Evolutionary conservation across 2,113 vertebrate genomes (phyloP).

Genomic region (Sturnira hondurensis): DNA sequence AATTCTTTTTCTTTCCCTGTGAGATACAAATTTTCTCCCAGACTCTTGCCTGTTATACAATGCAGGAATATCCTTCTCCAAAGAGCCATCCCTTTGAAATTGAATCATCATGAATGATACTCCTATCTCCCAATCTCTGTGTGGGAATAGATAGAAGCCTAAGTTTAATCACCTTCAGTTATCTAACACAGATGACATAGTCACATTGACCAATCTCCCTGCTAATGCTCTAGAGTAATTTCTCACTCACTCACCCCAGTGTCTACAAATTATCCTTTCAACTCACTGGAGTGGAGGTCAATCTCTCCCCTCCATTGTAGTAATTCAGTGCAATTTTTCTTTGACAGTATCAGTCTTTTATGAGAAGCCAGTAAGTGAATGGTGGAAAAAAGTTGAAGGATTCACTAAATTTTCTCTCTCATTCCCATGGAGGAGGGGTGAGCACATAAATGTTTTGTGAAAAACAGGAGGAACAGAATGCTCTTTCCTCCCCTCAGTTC

Average conservation of each 20-base stretch:
- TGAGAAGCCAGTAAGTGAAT: not conserved
- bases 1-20: not conserved
- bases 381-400: not conserved
- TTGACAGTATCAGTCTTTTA: not conserved
- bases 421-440: fast-evolving
- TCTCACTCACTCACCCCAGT: not conserved
- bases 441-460: not conserved
- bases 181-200: not conserved
- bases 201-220: not conserved
- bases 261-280: not conserved
- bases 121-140: not conserved
- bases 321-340: not conserved
- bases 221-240: not conserved
- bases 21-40: not conserved
- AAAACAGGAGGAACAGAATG: not conserved
- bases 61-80: not conserved
- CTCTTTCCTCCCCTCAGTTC: not conserved
- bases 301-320: not conserved
- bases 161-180: not conserved
- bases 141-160: not conserved
- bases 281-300: not conserved
- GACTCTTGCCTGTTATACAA: not conserved
- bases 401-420: not conserved
- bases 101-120: not conserved
- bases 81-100: not conserved